Base-by-base conservation (phyloP, 2,888 invertebrate species). In the Ichneumon xanthorius region DNA sequence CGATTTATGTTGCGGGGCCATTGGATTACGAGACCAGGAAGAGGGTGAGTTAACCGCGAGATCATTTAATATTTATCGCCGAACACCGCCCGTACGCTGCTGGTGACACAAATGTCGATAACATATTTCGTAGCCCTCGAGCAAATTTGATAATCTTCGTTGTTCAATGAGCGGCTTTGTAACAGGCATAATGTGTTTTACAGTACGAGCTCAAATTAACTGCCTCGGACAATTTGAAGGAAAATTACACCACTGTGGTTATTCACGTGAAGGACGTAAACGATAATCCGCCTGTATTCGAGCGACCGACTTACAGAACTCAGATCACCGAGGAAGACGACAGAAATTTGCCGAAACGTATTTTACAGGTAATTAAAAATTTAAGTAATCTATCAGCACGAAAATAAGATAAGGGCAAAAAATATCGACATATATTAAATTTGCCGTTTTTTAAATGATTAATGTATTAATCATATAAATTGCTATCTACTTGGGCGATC, bases 261-360 rank as follows among this genome's bases (percentile, higher is more conserved):
- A 99, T 99, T 92, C 98, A 98, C 95, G 98, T 99, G 91, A 99
- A 98, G 95, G 99, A 99, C 94, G 98, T 99, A 89, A 99, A 99
- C 95, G 99, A 99, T 95, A 99, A 99, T 95, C 98, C 99, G 65
- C 99, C 99, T 2, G 98, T 98, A 90, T 99, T 99, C 95, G 98
- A 98, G 94, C 95, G 98, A 89, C 98, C 98, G 76, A 98, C 98
- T 81, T 99, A 98, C 95, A 96, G 98, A 93, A 98, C 98, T 75
- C 98, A 98, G 95, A 98, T 99, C 94, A 98, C 98, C 63, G 98
- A 98, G 94, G 98, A 98, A 94, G 98, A 98, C 94, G 98, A 98
- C 95, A 96, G 98, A 92, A 98, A 98, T 94, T 96, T 98, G 91
- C 98, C 98, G 89, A 98, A 98, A 95, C 97, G 98, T 92, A 98